phyloP scores from a whole-genome alignment of 64 coral and sea anemone species.

The Hydrozoanthus tunicans region DNA sequence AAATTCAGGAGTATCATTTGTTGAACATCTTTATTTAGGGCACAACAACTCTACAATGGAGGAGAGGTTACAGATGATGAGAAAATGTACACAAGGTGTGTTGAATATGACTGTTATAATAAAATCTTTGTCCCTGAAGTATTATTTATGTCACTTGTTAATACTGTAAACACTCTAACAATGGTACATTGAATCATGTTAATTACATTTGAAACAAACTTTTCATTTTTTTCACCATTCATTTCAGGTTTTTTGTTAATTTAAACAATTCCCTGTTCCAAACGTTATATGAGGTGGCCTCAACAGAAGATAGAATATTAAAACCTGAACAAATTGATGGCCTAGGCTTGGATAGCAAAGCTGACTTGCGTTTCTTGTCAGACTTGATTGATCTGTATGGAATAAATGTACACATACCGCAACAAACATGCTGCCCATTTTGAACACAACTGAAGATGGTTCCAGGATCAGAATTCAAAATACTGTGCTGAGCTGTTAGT shows the following conservation, averaged over 20 bases:
- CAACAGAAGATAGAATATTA: constrained; percentile 86
- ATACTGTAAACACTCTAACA: neutral
- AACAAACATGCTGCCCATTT: constrained; percentile 85
- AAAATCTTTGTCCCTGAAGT: neutral
- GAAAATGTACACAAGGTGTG: constrained; percentile 97
- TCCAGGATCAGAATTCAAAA: neutral
- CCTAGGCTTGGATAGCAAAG: constrained; percentile 91
- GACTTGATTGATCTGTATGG: constrained; percentile 95
- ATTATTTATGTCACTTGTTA: neutral
- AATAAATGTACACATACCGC: constrained; percentile 86
- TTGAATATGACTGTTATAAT: neutral
- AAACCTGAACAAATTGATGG: constrained; percentile 72
- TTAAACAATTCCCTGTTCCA: constrained; percentile 97
- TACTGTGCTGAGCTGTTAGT: neutral
- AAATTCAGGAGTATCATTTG: constrained; percentile 53
- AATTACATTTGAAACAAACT: neutral
- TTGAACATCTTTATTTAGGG: constrained; percentile 41
- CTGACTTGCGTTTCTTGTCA: constrained; percentile 74
- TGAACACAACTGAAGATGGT: neutral
- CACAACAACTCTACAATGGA: constrained; percentile 83
- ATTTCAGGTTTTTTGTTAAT: constrained; percentile 87
- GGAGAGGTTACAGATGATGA: constrained; percentile 95
- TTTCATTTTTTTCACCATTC: neutral
- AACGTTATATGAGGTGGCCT: constrained; percentile 89
- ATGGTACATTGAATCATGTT: neutral